Evolutionary conservation across 2,113 vertebrate genomes (phyloP), one percentile per base, ranked within the genome.

Genomic region (Struthidea cinerea): DNA sequence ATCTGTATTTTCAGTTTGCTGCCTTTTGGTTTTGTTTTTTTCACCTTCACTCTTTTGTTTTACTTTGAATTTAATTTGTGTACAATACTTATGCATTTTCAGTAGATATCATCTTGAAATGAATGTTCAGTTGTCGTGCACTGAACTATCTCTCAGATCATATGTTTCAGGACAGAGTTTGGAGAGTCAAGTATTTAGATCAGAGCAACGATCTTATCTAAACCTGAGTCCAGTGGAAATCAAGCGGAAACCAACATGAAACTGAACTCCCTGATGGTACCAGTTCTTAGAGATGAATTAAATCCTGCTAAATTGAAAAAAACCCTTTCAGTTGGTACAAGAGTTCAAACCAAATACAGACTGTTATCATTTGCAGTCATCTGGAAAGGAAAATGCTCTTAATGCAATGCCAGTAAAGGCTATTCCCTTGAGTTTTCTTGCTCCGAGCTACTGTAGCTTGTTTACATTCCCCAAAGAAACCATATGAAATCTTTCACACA

Each of bases 281-380:
- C 20, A 13, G 44, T 30, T 87, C 87, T 85, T 50, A 86, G 50
- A 73, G 79, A 73, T 46, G 11, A 73, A 77, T 89, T 94, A 79
- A 67, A 44, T 80, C 50, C 60, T 83, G 47, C 27, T 83, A 73
- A 76, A 32, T 86, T 87, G 85, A 75, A 96, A 96, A 87, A 93
- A 84, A 3, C 2, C 26, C 4, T 2, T 74, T 94, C 60, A 60
- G 41, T 33, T 95, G 88, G 84, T 91, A 80, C 59, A 80, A 87
- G 84, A 94, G 75, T 93, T 90, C 90, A 96, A 94, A 57, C 67
- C 33, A 89, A 94, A 94, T 70, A 74, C 94, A 90, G 86, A 82
- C 94, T 90, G 79, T 94, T 96, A 96, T 77, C 74, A 52, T 93
- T 92, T 96, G 90, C 92, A 90, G 93, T 92, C 90, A 88, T 95